phyloP scores from a whole-genome alignment of 2,888 invertebrate species.

The Calameuta pallipes region DNA sequence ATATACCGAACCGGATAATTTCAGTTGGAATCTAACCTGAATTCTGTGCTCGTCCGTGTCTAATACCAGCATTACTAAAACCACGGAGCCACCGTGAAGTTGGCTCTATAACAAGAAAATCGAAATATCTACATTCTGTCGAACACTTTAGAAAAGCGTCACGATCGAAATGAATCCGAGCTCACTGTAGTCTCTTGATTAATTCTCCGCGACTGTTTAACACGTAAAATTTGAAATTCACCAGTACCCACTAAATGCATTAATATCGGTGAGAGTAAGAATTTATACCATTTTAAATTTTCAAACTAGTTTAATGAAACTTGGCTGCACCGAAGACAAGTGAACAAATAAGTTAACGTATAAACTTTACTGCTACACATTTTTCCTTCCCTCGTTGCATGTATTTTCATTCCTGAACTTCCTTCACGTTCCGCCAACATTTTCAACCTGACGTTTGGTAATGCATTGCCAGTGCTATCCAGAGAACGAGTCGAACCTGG shows the following conservation, averaged over 20 bases:
- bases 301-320: background rate
- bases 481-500: background rate
- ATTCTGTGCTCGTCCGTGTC: slow-evolving; percentile 1
- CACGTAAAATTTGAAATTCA: background rate
- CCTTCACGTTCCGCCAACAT: too few relatives aligned
- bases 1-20: slow-evolving; percentile 43
- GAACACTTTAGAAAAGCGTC: background rate
- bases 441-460: background rate
- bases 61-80: slow-evolving; percentile 40
- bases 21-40: slow-evolving; percentile 27
- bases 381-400: background rate
- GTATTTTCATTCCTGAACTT: background rate
- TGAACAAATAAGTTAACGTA: background rate
- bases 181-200: background rate
- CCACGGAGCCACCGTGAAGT: background rate
- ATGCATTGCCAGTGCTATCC: background rate
- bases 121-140: background rate
- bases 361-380: background rate
- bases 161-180: background rate
- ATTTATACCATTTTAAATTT: background rate
- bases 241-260: background rate
- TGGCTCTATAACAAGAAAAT: background rate
- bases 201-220: background rate
- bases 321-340: background rate
- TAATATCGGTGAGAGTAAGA: background rate